Percentiles rank a stretch among this genome's conserved stretches.
phyloP scores from a whole-genome alignment of 2,888 invertebrate genomes.

The Oxyteleia sp. region DNA sequence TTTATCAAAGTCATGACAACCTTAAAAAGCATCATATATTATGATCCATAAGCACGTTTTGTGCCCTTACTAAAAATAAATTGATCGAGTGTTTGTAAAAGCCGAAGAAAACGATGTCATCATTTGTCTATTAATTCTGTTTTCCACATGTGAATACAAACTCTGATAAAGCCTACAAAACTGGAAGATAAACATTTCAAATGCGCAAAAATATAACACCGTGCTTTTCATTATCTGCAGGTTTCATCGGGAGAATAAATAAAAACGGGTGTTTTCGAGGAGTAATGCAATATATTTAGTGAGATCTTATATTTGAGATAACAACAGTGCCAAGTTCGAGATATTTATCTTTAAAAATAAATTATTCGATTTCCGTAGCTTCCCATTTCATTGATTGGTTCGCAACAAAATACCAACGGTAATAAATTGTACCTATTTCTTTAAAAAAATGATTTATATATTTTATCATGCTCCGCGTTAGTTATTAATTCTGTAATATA shows the following conservation, averaged over 20 bases:
- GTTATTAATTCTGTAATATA: no score
- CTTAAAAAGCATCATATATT: constrained; percentile 21
- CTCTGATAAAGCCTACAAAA: neutral
- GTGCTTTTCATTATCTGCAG: neutral
- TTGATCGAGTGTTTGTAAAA: constrained; percentile 26
- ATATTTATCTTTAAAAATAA: constrained; percentile 18
- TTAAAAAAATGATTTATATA: no score
- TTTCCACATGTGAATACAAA: constrained; percentile 7
- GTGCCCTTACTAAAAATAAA: constrained; percentile 20
- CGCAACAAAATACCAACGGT: neutral
- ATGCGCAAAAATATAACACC: neutral
- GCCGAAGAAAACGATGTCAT: constrained; percentile 18
- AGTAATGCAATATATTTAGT: constrained; percentile 28
- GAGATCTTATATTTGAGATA: constrained; percentile 21
- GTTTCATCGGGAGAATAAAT: constrained; percentile 16
- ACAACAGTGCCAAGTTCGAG: constrained; percentile 28
- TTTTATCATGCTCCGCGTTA: no score
- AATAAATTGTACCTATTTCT: no score
- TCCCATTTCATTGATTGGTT: constrained; percentile 27
- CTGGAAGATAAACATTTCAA: constrained; percentile 15
- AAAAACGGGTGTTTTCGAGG: constrained; percentile 4
- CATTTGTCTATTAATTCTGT: constrained; percentile 31
- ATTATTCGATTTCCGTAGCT: constrained; percentile 11
- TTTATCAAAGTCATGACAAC: constrained; percentile 28
- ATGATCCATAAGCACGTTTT: constrained; percentile 7